A percentile compares a stretch with the other conserved stretches of the same genome.
These are phyloP conservation scores for Forbesichthys agassizii DNA, from an alignment of 2,113 vertebrate species.

Conservation along the genomic window DNA sequence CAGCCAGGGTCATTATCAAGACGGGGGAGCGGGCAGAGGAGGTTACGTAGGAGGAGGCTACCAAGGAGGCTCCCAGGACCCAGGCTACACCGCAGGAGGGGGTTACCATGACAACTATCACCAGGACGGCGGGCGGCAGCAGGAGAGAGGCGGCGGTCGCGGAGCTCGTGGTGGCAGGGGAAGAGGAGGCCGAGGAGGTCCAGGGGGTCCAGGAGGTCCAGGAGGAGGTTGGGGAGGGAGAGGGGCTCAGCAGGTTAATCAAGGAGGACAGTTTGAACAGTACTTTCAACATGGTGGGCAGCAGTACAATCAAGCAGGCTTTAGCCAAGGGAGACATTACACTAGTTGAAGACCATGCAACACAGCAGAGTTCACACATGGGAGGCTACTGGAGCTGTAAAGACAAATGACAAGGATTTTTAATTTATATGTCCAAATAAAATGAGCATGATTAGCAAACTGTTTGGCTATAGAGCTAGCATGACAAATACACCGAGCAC, in stretches of 20 bases:
- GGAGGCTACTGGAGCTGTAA: conserved; percentile 13
- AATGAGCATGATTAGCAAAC: conserved; percentile 26
- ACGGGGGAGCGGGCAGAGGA: conserved; percentile 73
- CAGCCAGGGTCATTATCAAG: conserved; percentile 72
- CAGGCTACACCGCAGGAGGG: conserved; percentile 67
- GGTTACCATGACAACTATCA: conserved; percentile 78
- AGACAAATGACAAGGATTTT: conserved; percentile 31
- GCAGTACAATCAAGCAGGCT: conserved; percentile 93
- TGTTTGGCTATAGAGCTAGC: conserved; percentile 1
- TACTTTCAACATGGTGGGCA: conserved; percentile 98
- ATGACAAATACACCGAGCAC: conserved; percentile 1
- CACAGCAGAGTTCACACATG: conserved; percentile 78
- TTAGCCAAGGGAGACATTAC: conserved; percentile 92
- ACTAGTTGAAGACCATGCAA: conserved; percentile 84
- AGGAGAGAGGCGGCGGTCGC: conserved; percentile 63
- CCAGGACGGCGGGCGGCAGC: conserved; percentile 83
- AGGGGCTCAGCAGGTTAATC: conserved; percentile 89
- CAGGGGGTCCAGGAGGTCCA: conserved; percentile 78
- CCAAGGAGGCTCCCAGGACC: conserved; percentile 68
- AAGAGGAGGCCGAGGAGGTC: conserved; percentile 69
- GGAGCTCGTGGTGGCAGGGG: conserved; percentile 71
- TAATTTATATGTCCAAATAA: not conserved
- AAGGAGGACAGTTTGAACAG: conserved; percentile 97
- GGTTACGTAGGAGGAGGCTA: conserved; percentile 56
- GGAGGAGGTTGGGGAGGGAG: conserved; percentile 89